Percentiles rank a stretch among this genome's conserved stretches.
Conservation (phyloP, 2,888 invertebrate species). For the Andrena trimmerana region DNA sequence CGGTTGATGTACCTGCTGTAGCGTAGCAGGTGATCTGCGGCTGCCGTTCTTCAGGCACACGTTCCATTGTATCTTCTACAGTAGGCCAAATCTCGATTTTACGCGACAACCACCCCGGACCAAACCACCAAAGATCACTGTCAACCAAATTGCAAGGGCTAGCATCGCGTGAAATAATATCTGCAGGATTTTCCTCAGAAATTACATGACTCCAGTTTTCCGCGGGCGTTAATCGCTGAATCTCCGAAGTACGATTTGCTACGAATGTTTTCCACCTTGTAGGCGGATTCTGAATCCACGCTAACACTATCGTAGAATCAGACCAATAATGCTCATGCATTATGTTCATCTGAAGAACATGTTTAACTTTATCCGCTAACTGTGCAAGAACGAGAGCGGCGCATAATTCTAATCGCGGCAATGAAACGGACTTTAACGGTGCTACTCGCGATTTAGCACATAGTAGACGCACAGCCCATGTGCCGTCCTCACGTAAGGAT, state of each 20-base stretch:
- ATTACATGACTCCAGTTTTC: constrained; percentile 15
- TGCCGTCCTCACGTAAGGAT: background rate
- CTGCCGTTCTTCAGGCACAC: too few relatives aligned
- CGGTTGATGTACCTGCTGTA: too few relatives aligned
- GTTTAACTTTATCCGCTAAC: background rate
- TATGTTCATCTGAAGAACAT: background rate
- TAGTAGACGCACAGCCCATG: background rate
- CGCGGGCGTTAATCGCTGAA: background rate
- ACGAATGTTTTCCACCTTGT: background rate
- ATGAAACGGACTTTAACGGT: background rate
- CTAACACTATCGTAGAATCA: background rate
- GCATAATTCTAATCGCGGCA: constrained; percentile 18
- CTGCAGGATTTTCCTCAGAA: constrained; percentile 6
- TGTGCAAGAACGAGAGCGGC: background rate
- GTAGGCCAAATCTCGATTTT: fast-evolving
- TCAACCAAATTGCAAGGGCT: background rate
- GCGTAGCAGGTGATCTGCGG: too few relatives aligned
- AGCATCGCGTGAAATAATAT: background rate
- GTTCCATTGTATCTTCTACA: too few relatives aligned
- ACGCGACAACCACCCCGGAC: background rate
- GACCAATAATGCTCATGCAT: background rate
- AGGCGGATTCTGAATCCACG: background rate
- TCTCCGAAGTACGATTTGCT: background rate
- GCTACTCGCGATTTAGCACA: constrained; percentile 20
- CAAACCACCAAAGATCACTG: background rate